Conservation (phyloP, 2,888 invertebrate genomes). For the Callinectes sapidus region DNA sequence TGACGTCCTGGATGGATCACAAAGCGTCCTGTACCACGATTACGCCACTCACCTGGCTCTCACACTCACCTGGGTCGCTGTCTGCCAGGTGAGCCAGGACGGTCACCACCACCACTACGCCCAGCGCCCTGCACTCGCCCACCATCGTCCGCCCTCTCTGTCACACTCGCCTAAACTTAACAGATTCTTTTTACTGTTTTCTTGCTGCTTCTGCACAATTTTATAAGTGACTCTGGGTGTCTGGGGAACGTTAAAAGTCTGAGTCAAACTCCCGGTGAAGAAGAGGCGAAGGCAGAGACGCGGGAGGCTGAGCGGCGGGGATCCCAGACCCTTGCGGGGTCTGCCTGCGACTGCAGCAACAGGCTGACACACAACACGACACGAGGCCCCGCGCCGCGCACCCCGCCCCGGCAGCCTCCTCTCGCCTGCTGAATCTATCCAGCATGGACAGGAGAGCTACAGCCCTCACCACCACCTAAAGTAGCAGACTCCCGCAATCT, state of each 20-base stretch:
- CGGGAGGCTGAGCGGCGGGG: not conserved
- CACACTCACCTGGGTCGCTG: conserved; percentile 16
- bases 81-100: not conserved
- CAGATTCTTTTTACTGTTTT: not conserved
- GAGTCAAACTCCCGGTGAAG: not conserved
- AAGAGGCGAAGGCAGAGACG: not conserved
- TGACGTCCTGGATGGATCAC: not conserved
- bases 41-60: not conserved
- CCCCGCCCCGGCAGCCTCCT: not conserved
- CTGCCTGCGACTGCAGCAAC: conserved; percentile 11
- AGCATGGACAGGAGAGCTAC: not conserved
- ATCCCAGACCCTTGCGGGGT: not conserved
- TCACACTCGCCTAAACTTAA: not conserved
- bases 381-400: conserved; percentile 13
- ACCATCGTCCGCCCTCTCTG: not conserved
- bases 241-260: not conserved
- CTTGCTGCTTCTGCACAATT: not conserved
- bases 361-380: not conserved
- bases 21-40: not conserved
- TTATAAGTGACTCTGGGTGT: not conserved
- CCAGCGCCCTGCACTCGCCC: not conserved
- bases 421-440: not conserved
- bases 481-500: not conserved
- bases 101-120: not conserved
- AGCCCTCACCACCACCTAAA: not conserved